Evolutionary conservation across 1,140 invertebrate species (phyloP), one percentile per base, ranked within the genome.

Genomic region (Halotydeus destructor): DNA sequence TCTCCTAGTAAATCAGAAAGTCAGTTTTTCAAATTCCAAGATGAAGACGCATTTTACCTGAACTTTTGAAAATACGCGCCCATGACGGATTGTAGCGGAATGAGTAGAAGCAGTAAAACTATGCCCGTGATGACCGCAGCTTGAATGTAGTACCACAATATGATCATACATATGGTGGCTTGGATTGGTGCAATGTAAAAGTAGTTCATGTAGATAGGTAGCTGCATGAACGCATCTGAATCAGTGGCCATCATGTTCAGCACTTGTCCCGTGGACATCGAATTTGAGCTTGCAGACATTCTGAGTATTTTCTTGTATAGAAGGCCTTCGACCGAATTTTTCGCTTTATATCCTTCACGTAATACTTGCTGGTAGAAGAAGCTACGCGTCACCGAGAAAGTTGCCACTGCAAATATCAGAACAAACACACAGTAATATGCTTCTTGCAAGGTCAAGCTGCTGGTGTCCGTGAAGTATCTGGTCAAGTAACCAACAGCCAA

Each of bases 231-330:
- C 45, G 63, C 49, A 41, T 57, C 60, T 5, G 66, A 62, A 50
- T 91, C 84, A 58, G 86, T 89, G 11, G 81, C 83, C 46, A 93
- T 66, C 5, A 91, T 64, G 60, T 89, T 91, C n/a, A 89, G 75
- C 54, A 88, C 74, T 62, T 91, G 75, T 9, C 83, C 83, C 27
- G 71, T 69, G 2, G 79, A 78, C 3, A 77, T 80, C 52, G 77
- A 67, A 16, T 70, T 70, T 24, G 85, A 57, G 6, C 78, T 72
- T 2, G 66, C 70, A 47, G 60, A 59, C 45, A 58, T 64, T 16
- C 67, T 46, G 27, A 57, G 52, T 37, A 68, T 49, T 5, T 34
- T 69, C 50, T 76, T n/a, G n/a, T n/a, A n/a, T n/a, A n/a, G n/a
- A n/a, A n/a, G n/a, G n/a, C n/a, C n/a, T n/a, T n/a, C n/a, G n/a